Base-by-base conservation (phyloP, 1,140 invertebrate genomes). In the Drosophila orena region DNA sequence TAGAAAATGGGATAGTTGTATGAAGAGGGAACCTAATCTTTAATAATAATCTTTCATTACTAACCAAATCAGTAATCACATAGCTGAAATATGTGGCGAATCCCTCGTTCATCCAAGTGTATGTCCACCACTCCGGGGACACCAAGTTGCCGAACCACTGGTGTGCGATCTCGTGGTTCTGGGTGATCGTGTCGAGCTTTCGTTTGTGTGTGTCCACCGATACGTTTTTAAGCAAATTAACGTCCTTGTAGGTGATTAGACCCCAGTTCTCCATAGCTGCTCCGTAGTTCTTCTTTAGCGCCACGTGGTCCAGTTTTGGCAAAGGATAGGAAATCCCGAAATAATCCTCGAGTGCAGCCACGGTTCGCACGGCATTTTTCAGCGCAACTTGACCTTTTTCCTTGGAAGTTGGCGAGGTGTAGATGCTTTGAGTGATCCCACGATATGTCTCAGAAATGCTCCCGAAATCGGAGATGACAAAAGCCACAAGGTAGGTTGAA, bases 241-340 rank as follows among this genome's bases (percentile, higher is more conserved):
- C 56, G 58, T 92, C 94, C 92, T 93, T 93, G 79, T 95, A 97
- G 1, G 95, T 96, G 54, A 97, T 94, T 5, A 97, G 90, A n/a
- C 96, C 96, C 96, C 96, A 97, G 93, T 97, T 97, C 91, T 97
- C 96, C 96, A 97, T 97, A 14, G 96, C 96, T 1, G 95, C 95
- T 27, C 95, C 94, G n/a, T 94, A 94, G 78, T 97, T 97, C 88
- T 97, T 95, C 5, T 96, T 96, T 7, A 97, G 93, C 0, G 96
- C 96, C 14, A 96, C 94, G 77, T 96, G 94, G 91, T 96, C 95
- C 78, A 95, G 77, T 79, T 95, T 95, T 2, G 90, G 90, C 46
- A 94, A 81, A 0, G 85, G 79, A 65, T 94, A 95, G 2, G 60
- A 59, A 0, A 94, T 88, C 2, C 93, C 88, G 20, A 93, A 93